These are phyloP conservation scores for Melitaea athalia DNA, from an alignment of 2,888 invertebrate genomes.

Conservation along the genomic window DNA sequence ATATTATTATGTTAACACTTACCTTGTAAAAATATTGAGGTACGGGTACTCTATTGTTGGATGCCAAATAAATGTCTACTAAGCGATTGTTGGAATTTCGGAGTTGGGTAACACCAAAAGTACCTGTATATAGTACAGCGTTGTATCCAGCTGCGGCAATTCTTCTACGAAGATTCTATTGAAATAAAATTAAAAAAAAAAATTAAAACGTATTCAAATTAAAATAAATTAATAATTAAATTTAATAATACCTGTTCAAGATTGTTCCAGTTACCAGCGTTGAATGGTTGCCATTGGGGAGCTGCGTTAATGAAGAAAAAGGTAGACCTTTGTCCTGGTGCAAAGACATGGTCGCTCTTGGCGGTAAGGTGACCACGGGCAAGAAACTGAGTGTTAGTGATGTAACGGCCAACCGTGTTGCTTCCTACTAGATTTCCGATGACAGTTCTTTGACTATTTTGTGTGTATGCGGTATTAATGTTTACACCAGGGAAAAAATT, in stretches of 20 bases:
- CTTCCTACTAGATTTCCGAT: slow-evolving; percentile 60
- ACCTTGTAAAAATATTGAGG: slow-evolving; percentile 75
- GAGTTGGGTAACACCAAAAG: slow-evolving; percentile 81
- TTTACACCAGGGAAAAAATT: slow-evolving; percentile 73
- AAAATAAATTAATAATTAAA: background rate
- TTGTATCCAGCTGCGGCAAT: slow-evolving; percentile 58
- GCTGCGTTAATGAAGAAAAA: slow-evolving; percentile 83
- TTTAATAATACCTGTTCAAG: slow-evolving; percentile 55
- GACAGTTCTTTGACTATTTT: slow-evolving; percentile 58
- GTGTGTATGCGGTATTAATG: slow-evolving; percentile 67
- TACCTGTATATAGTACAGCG: slow-evolving; percentile 83
- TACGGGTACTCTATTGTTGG: slow-evolving; percentile 65
- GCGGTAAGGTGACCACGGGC: slow-evolving; percentile 80
- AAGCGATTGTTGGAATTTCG: slow-evolving; percentile 64
- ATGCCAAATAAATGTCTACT: slow-evolving; percentile 68
- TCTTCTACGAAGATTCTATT: slow-evolving; percentile 46
- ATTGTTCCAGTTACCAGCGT: slow-evolving; percentile 74
- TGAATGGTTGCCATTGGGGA: slow-evolving; percentile 84
- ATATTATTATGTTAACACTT: slow-evolving; percentile 15
- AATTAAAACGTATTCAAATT: too few relatives aligned
- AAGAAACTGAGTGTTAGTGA: slow-evolving; percentile 69
- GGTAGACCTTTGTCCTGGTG: slow-evolving; percentile 75
- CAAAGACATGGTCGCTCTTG: slow-evolving; percentile 80
- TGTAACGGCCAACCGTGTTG: slow-evolving; percentile 67
- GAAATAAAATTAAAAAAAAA: slow-evolving; percentile 3